phyloP scores from a whole-genome alignment of 2,888 invertebrate species.

The Pheosia gnoma region DNA sequence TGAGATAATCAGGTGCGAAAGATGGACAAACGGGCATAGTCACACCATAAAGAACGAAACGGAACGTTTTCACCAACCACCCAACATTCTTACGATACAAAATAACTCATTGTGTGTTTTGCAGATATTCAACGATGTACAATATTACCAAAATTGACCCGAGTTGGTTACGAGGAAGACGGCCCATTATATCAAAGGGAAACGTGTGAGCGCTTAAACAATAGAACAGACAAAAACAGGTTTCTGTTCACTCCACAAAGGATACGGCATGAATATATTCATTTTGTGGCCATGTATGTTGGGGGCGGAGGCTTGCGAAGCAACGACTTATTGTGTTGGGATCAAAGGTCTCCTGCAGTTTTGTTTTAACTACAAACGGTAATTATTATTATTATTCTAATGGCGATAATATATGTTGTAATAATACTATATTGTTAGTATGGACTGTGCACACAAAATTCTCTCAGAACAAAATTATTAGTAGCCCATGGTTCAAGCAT shows the following conservation, averaged over 20 bases:
- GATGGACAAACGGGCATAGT: too few species aligned
- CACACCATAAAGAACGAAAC: too few species aligned
- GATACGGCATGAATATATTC: constrained; percentile 5
- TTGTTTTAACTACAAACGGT: neutral
- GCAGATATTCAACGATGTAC: neutral
- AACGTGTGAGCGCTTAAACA: neutral
- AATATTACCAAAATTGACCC: neutral
- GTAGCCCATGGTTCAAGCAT: too few species aligned
- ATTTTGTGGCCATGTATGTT: constrained; percentile 8
- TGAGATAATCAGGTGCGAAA: too few species aligned
- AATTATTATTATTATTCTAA: neutral
- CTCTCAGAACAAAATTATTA: too few species aligned
- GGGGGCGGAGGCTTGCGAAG: constrained; percentile 25
- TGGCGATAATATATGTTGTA: neutral
- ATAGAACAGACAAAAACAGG: constrained; percentile 2
- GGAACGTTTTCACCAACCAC: too few species aligned
- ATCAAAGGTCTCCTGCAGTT: constrained; percentile 25
- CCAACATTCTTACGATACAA: too few species aligned
- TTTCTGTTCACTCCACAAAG: neutral
- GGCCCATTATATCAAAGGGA: neutral
- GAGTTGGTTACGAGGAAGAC: neutral
- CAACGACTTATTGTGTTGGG: constrained; percentile 28
- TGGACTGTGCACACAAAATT: too few species aligned
- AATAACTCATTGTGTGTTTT: too few species aligned
- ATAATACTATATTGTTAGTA: too few species aligned